A percentile compares a stretch with the other conserved stretches of the same genome.
Evolutionary conservation across 2,888 invertebrate genomes (phyloP).

Genomic region (Byasa hedistus): DNA sequence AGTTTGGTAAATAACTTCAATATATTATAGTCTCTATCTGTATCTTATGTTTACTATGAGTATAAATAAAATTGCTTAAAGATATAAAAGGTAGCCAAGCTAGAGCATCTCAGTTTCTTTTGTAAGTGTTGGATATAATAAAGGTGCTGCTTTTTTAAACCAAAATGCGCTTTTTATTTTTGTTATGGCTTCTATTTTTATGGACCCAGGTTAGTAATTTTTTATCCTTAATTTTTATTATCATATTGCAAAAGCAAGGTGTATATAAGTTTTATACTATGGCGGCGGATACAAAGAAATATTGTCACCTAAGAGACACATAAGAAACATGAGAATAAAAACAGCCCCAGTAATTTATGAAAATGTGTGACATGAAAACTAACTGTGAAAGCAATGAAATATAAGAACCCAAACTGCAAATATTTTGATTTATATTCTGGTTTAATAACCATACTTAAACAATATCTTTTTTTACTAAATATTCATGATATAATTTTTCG

Average conservation of each 20-base stretch:
- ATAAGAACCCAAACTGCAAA: no score
- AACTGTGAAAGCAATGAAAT: no score
- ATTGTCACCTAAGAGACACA: no score
- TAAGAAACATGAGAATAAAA: no score
- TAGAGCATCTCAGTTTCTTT: constrained; percentile 2
- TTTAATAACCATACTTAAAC: not conserved
- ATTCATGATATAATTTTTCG: not conserved
- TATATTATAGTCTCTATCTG: not conserved
- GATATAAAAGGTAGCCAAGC: constrained; percentile 12
- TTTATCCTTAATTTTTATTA: not conserved
- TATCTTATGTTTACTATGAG: not conserved
- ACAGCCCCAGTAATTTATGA: no score
- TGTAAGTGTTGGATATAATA: not conserved
- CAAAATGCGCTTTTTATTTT: constrained; percentile 12
- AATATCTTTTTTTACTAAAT: not conserved
- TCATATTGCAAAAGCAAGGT: no score
- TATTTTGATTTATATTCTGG: no score
- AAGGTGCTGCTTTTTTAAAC: not conserved
- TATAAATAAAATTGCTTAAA: not conserved
- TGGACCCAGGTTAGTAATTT: constrained; percentile 13
- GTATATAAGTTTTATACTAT: no score
- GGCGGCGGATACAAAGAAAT: no score
- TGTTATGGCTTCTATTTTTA: constrained; percentile 8
- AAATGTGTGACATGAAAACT: no score
- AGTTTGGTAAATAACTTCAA: not conserved